These are phyloP conservation scores for Philereme vetulata DNA, from an alignment of 2,888 invertebrate species.

Conservation along the genomic window DNA sequence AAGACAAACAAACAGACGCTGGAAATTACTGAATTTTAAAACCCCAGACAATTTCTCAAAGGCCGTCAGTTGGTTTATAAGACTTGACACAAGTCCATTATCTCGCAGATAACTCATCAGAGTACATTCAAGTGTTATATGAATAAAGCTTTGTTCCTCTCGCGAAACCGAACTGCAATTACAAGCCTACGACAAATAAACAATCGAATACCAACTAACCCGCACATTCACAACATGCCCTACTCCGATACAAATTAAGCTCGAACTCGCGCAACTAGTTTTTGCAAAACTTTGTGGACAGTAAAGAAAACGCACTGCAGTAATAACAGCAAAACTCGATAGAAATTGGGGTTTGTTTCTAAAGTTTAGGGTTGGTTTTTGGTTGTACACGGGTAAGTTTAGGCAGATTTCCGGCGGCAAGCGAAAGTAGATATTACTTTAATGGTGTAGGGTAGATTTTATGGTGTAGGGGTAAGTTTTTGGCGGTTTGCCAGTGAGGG, in stretches of 20 bases:
- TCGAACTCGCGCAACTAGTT: slow-evolving; percentile 1
- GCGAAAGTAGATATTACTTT: not conserved
- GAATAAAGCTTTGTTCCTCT: slow-evolving; percentile 24
- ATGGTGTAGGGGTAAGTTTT: not conserved
- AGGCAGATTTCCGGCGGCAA: not conserved
- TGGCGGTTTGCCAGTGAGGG: slow-evolving; percentile 11
- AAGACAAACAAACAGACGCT: too few species aligned
- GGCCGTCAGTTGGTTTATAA: slow-evolving; percentile 1
- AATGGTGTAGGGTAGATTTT: not conserved
- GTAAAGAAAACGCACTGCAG: slow-evolving; percentile 27
- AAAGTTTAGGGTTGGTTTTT: slow-evolving; percentile 6
- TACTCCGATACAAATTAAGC: not conserved
- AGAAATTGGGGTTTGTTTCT: not conserved
- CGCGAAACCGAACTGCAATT: slow-evolving; percentile 39
- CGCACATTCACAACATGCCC: slow-evolving; percentile 1
- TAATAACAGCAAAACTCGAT: not conserved
- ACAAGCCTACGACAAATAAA: slow-evolving; percentile 34
- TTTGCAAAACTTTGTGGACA: not conserved
- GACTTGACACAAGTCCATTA: slow-evolving; percentile 2
- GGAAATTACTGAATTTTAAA: too few species aligned
- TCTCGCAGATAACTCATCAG: slow-evolving; percentile 5
- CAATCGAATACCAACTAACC: slow-evolving; percentile 16
- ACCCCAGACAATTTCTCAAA: not conserved
- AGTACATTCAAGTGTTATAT: slow-evolving; percentile 15
- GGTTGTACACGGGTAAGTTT: slow-evolving; percentile 1